Evolutionary conservation across 2,113 vertebrate species (phyloP).

Genomic region (Sorex araneus): DNA sequence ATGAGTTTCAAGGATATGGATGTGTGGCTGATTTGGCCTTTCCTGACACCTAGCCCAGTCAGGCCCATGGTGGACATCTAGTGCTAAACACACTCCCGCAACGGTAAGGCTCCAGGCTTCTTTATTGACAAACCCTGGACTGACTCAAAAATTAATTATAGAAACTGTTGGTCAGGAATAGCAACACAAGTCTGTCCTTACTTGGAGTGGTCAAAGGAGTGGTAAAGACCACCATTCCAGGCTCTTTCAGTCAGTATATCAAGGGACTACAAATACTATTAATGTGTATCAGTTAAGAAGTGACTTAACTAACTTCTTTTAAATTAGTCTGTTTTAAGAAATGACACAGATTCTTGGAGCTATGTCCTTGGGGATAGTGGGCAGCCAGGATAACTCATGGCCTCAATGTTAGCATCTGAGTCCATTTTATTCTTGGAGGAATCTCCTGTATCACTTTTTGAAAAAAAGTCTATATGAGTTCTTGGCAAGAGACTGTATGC

Average conservation of each 20-base stretch:
- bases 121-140: not conserved
- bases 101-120: not conserved
- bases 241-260: not conserved
- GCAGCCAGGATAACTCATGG: not conserved
- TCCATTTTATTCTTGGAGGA: conserved; percentile 58
- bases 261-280: not conserved
- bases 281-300: not conserved
- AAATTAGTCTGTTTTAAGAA: not conserved
- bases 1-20: not conserved
- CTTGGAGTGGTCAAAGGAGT: not conserved
- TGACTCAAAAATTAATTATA: not conserved
- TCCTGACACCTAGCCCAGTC: too few species aligned
- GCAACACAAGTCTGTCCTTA: not conserved
- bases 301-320: too few species aligned
- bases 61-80: not conserved
- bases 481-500: conserved; percentile 18
- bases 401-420: conserved; percentile 46
- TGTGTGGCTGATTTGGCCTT: not conserved
- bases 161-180: not conserved
- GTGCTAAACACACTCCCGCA: too few species aligned
- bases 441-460: conserved; percentile 43
- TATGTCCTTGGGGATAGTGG: not conserved
- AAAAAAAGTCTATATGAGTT: conserved; percentile 28
- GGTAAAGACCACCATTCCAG: not conserved
- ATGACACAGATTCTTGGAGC: not conserved